Conservation (phyloP, 2,888 invertebrate genomes). For the Abscondita cerata region DNA sequence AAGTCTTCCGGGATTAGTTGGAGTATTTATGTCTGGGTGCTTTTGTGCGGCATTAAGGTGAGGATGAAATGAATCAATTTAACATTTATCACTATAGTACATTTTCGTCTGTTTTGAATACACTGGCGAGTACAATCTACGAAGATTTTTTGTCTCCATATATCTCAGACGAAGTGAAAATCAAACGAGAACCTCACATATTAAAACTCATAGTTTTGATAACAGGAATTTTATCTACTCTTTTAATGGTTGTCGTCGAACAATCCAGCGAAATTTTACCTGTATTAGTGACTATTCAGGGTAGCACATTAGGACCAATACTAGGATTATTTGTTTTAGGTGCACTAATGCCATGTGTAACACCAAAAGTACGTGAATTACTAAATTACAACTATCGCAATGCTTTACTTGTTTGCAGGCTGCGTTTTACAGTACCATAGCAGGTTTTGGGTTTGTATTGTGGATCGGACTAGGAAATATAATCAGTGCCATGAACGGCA, state of each 20-base stretch:
- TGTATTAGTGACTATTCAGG: slow-evolving; percentile 67
- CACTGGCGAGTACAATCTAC: slow-evolving; percentile 66
- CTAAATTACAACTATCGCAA: too few relatives aligned
- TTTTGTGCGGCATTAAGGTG: slow-evolving; percentile 75
- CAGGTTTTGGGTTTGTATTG: not conserved
- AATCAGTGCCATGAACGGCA: not conserved
- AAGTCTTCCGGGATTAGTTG: slow-evolving; percentile 73
- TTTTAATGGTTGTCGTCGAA: slow-evolving; percentile 64
- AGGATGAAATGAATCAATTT: not conserved
- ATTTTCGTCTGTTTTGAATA: slow-evolving; percentile 53
- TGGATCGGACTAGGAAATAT: not conserved
- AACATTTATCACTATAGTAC: slow-evolving; percentile 1
- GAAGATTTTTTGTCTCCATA: slow-evolving; percentile 66
- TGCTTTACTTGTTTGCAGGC: too few relatives aligned
- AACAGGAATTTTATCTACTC: slow-evolving; percentile 61
- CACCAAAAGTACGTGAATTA: slow-evolving; percentile 58
- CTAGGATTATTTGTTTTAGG: slow-evolving; percentile 71
- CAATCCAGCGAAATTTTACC: slow-evolving; percentile 71
- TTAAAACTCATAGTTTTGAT: slow-evolving; percentile 65
- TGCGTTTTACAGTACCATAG: not conserved
- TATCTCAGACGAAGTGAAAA: slow-evolving; percentile 60
- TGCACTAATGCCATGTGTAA: slow-evolving; percentile 69
- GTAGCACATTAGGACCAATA: slow-evolving; percentile 69
- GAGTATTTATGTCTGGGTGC: slow-evolving; percentile 76
- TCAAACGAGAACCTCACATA: slow-evolving; percentile 62